Evolutionary conservation across 30 jellyfish, hydroid and myxozoan species (phyloP), one percentile per base, ranked within the genome.

Genomic region (Hydra vulgaris): DNA sequence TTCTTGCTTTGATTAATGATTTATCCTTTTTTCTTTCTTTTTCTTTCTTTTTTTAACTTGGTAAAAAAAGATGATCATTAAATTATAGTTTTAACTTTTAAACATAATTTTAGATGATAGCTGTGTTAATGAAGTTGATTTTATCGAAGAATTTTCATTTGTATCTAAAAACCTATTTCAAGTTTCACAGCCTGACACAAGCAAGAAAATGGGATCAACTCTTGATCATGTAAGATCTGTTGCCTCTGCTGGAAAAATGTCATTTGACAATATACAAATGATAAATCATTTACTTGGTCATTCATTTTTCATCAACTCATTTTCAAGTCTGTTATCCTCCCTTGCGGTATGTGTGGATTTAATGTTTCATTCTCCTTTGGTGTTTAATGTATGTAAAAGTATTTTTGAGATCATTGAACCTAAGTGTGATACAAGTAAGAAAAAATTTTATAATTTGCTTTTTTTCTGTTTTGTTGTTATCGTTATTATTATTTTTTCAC

Each of bases 171-270:
- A 81, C 23, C 81, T 91, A 77, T 72, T 79, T 67, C 86, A 72
- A 53, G 72, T 81, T 75, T 75, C 83, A 18, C 53, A 75, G 71
- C 56, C 18, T 54, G 83, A 87, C 56, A 86, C 87, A 72, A 68
- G 70, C 18, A 95, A 86, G 26, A 17, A 71, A n/a, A 66, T 90
- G 25, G 74, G 69, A 40, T 61, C 91, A 66, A 68, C 95, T 1
- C 88, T 92, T 23, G 83, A 89, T 4, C 68, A 77, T 74, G 91
- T 92, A 76, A 82, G 79, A 74, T 92, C 88, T 0, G 98, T 95
- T 0, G 98, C 96, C 15, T 95, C 96, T 71, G 96, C 98, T 0
- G 98, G 98, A 15, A 66, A 81, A 27, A 69, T 92, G 23, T 92
- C 98, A 23, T 66, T 95, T 12, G 78, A 67, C 17, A 92, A 86